Base-by-base conservation (phyloP, 1,140 invertebrate genomes). In the Rhagoletis pomonella region DNA sequence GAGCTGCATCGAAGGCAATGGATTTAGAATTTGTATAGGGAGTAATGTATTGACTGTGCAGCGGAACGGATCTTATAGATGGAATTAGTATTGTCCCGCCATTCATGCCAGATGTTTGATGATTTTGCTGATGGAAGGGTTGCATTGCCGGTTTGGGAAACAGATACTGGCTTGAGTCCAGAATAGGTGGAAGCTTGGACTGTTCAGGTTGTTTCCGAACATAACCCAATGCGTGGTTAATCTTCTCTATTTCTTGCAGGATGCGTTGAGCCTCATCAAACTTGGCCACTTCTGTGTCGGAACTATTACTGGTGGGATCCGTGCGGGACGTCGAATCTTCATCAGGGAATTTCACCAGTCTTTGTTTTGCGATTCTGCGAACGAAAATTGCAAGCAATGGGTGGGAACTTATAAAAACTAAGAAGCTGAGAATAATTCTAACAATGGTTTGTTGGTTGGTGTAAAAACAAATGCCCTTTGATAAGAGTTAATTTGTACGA, bases 291-390 rank as follows among this genome's bases (percentile, higher is more conserved):
- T 17, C 2, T 10, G 86, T 47, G 29, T 29, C 29, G 29, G 73
- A 29, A 55, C 47, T 55, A 47, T 81, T 81, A 17, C 39, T n/a
- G 12, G 73, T 29, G 29, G 47, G 67, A 60, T 47, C 85, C 50
- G 29, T 69, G 55, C 29, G 29, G 64, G 47, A 85, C 77, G 29
- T 29, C 29, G 29, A 29, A 42, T 84, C 10, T 29, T 87, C 87
- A 62, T 87, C 91, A 86, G 92, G 93, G 88, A 93, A 90, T 91
- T 93, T 91, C 85, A 93, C 62, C 88, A 94, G 89, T 47, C 90
- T 90, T 92, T 94, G 94, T 89, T 92, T 93, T 90, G 93, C 92
- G 88, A 94, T 91, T 91, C 94, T 94, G 93, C 90, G 94, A 94
- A 90, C 89, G 90, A 93, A 90, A 91, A 89, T 50, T 87, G 77